Base-by-base conservation (phyloP, 2,888 invertebrate species). In the Lutraria lutraria region DNA sequence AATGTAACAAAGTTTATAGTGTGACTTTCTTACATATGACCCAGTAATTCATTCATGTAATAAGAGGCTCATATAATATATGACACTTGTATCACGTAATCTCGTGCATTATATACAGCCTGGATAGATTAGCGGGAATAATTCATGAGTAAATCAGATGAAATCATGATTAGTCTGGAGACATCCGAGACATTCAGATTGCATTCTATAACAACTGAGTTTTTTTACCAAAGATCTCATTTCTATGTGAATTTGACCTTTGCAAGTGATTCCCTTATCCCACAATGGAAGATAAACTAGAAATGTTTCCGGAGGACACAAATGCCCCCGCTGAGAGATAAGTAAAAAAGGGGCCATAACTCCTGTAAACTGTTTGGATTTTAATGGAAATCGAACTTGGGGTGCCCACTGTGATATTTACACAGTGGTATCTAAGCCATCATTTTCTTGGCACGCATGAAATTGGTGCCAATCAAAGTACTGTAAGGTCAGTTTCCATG, bases 91-190 rank as follows among this genome's bases (percentile, higher is more conserved):
- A 68, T 68, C 63, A n/a, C 25, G 25, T 31, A 76, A 76, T 76
- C 34, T 76, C 19, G 31, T 34, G 76, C 25, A 76, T 19, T 76
- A 34, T 76, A 25, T 76, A 76, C 76, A 76, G 76, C 34, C 8
- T 68, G 63, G 76, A 76, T 76, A 31, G 76, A 76, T 76, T 76
- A 31, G 34, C 31, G 3, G 19, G 76, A 31, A 76, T 76, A 76
- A 76, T 76, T 76, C 31, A 76, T 76, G 76, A 76, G 76, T 76
- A 16, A 16, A 31, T 76, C 6, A 16, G 76, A 76, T 76, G 31
- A 34, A 76, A 34, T 76, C 29, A 76, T 76, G 76, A 76, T 76
- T 76, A 34, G 76, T 76, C 76, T 76, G 76, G 76, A n/a, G 34
- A 2, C 31, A 68, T n/a, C n/a, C 12, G 63, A 68, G 63, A 76